phyloP scores from a whole-genome alignment of 2,888 invertebrate genomes.

The Chaitophorus viminalis region DNA sequence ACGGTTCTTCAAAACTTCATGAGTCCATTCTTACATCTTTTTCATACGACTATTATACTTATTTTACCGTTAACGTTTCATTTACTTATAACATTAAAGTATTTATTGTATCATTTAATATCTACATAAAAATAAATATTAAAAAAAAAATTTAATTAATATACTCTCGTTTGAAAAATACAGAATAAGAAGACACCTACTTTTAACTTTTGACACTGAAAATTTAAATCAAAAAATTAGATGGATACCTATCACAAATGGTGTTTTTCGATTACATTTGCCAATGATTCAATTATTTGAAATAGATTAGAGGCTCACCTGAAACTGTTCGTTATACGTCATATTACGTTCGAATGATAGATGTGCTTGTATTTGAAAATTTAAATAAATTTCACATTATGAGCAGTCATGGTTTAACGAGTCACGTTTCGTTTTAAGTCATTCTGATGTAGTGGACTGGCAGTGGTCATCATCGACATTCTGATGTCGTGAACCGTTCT shows the following conservation, averaged over 20 bases:
- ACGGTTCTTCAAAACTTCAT: slow-evolving; percentile 16
- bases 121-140: no score
- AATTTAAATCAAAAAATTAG: no score
- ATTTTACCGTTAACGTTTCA: not conserved
- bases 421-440: slow-evolving; percentile 26
- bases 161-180: no score
- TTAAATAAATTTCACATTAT: slow-evolving; percentile 8
- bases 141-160: no score
- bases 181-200: no score
- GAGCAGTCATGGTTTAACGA: slow-evolving; percentile 1
- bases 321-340: not conserved
- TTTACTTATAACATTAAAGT: not conserved
- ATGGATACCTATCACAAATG: no score
- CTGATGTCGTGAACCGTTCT: slow-evolving; percentile 6
- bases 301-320: not conserved
- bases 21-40: not conserved
- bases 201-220: no score
- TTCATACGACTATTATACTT: not conserved
- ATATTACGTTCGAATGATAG: not conserved
- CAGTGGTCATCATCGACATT: slow-evolving; percentile 8
- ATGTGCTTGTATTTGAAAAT: not conserved
- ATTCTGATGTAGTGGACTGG: not conserved
- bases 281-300: not conserved
- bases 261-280: not conserved
- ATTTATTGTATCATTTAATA: not conserved